A percentile compares a stretch with the other conserved stretches of the same genome.
Evolutionary conservation across 2,888 invertebrate genomes (phyloP).

Genomic region (Sinodicranocentrus sp.): DNA sequence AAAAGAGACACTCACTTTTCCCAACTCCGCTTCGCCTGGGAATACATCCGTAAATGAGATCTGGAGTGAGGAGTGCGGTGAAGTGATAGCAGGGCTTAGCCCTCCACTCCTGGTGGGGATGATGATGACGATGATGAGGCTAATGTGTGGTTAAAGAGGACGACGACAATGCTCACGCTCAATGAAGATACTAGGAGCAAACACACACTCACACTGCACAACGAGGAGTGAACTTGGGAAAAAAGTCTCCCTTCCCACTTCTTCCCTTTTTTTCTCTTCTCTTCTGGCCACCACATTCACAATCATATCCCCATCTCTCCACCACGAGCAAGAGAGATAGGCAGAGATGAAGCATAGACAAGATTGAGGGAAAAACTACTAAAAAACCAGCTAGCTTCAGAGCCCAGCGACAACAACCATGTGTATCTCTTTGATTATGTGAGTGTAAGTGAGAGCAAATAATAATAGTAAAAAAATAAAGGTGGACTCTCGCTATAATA

Average conservation of each 20-base stretch:
- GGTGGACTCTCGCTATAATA: no score
- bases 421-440: no score
- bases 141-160: not conserved
- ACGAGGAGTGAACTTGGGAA: not conserved
- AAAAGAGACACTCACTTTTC: conserved; percentile 1
- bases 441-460: no score
- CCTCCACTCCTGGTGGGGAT: not conserved
- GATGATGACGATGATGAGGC: conserved; percentile 22
- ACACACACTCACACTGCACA: not conserved
- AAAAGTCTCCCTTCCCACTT: conserved; percentile 9
- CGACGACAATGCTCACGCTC: conserved; percentile 1
- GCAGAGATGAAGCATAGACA: no score
- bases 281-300: no score
- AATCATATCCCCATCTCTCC: no score
- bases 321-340: no score
- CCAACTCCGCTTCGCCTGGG: conserved; percentile 56
- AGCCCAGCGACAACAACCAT: no score
- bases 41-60: conserved; percentile 67
- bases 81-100: conserved; percentile 31
- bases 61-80: conserved; percentile 46
- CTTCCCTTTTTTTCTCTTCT: not conserved
- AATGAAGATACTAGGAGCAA: not conserved
- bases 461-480: no score
- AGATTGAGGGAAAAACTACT: no score
- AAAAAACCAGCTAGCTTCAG: no score